A percentile compares a stretch with the other conserved stretches of the same genome.
Conservation (phyloP, 2,113 vertebrate genomes). For the Rousettus leschenaultii region DNA sequence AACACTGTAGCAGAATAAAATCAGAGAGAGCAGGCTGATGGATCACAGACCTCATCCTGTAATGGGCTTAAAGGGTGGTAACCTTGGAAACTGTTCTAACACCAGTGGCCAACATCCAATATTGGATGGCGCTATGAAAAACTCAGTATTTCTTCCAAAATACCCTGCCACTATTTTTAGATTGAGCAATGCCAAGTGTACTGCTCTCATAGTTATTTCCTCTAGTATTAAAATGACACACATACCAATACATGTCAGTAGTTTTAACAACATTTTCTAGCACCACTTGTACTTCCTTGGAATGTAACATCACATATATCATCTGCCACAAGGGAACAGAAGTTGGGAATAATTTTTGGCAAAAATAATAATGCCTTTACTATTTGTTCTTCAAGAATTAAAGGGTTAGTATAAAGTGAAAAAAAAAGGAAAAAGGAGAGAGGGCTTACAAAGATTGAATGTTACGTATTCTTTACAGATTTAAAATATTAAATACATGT, state of each 20-base stretch:
- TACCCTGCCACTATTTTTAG: background rate
- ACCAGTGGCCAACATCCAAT: background rate
- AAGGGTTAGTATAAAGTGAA: background rate
- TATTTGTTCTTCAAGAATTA: background rate
- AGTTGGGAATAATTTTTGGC: background rate
- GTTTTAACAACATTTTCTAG: background rate
- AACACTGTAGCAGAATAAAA: background rate
- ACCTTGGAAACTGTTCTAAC: background rate
- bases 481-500: background rate
- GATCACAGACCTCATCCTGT: background rate
- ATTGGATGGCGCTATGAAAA: background rate
- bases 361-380: background rate
- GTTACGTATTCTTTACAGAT: background rate
- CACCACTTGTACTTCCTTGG: constrained; percentile 15
- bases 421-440: background rate
- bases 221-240: background rate
- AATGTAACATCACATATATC: constrained; percentile 2
- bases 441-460: background rate
- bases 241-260: constrained; percentile 6
- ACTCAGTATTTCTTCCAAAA: background rate
- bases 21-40: background rate
- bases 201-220: background rate
- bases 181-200: background rate
- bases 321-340: background rate
- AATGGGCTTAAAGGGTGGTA: background rate